A percentile compares a stretch with the other conserved stretches of the same genome.
These are phyloP conservation scores for Meandrina meandrites DNA, from an alignment of 92 coral and sea anemone genomes.

Conservation along the genomic window DNA sequence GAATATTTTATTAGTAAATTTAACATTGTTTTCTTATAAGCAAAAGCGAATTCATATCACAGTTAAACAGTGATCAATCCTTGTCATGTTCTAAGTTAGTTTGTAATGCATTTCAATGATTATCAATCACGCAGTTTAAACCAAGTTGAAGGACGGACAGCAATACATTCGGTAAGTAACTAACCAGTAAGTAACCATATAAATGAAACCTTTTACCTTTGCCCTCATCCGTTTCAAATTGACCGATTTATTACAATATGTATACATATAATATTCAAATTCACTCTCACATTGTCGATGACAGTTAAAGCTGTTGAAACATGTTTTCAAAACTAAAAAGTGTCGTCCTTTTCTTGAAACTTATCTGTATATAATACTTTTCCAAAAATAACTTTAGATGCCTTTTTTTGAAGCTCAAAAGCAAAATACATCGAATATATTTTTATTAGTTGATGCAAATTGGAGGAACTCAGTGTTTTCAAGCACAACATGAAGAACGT, in stretches of 20 bases:
- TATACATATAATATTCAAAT: too few species aligned
- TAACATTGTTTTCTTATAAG: neutral
- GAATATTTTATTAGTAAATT: too few species aligned
- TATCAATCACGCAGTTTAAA: neutral
- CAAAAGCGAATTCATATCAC: too few species aligned
- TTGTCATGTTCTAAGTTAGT: neutral
- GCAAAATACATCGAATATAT: neutral
- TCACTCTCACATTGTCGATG: too few species aligned
- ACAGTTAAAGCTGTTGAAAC: too few species aligned
- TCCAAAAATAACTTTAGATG: neutral
- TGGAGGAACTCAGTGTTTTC: neutral
- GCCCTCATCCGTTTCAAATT: too few species aligned
- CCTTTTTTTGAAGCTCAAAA: neutral
- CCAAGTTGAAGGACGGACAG: neutral
- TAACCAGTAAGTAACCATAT: neutral
- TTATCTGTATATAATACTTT: too few species aligned
- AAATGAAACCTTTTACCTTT: too few species aligned
- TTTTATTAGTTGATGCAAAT: neutral
- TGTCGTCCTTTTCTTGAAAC: too few species aligned
- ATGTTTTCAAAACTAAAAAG: too few species aligned
- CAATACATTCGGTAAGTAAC: neutral
- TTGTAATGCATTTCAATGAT: neutral
- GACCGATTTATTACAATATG: too few species aligned
- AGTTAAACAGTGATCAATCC: neutral
- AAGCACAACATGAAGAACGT: neutral